Percentiles rank a stretch among this genome's conserved stretches.
Evolutionary conservation across 2,888 invertebrate species (phyloP).

Genomic region (Stratiomys singularior): DNA sequence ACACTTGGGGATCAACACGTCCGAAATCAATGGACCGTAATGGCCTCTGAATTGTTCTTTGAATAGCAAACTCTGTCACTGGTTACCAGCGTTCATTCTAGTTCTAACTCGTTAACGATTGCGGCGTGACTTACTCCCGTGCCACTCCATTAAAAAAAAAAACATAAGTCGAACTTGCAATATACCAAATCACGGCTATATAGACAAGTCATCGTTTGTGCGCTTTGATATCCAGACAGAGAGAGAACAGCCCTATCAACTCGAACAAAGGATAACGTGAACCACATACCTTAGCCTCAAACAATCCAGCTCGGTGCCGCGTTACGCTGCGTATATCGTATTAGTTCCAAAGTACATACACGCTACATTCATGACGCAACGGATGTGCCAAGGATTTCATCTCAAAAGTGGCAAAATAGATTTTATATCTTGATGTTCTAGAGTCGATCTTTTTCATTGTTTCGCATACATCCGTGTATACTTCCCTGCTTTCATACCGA

Average conservation of each 20-base stretch:
- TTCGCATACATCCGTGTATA: neutral
- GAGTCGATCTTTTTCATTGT: constrained; percentile 1
- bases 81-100: neutral
- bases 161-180: neutral
- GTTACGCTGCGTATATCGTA: constrained; percentile 2
- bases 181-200: neutral
- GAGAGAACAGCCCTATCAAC: neutral
- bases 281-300: neutral
- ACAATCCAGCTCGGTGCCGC: neutral
- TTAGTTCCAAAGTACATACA: neutral
- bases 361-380: neutral
- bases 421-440: neutral
- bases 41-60: constrained; percentile 17
- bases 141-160: neutral
- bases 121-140: constrained; percentile 2
- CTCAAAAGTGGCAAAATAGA: constrained; percentile 10
- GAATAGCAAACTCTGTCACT: constrained; percentile 25
- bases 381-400: neutral
- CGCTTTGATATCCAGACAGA: neutral
- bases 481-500: neutral
- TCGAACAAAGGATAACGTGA: constrained; percentile 3
- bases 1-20: neutral
- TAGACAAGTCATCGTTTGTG: neutral
- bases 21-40: constrained; percentile 40
- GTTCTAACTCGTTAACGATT: constrained; percentile 37